Evolutionary conservation across 2,113 vertebrate species (phyloP).

Genomic region (Copsychus sechellarum): DNA sequence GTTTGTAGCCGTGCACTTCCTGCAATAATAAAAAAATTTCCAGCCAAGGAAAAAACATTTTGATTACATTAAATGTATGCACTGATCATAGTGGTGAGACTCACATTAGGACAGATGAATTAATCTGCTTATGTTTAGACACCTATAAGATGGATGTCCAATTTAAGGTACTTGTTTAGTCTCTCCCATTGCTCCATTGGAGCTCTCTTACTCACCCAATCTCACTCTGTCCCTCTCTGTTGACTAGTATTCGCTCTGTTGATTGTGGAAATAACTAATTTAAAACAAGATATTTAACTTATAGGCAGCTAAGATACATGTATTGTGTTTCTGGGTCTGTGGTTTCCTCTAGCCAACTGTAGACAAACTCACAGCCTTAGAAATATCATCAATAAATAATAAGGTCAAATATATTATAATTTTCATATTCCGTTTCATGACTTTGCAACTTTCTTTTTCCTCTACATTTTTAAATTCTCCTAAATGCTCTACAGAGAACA

Average conservation of each 20-base stretch:
- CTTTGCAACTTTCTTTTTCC: not conserved
- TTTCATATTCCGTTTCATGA: not conserved
- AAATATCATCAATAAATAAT: not conserved
- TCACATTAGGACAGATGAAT: not conserved
- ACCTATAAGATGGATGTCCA: not conserved
- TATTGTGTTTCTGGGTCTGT: not conserved
- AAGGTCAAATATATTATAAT: not conserved
- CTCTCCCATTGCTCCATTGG: not conserved
- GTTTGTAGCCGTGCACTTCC: not conserved
- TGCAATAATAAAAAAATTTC: not conserved
- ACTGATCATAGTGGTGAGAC: not conserved
- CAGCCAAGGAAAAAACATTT: not conserved
- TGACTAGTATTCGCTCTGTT: not conserved
- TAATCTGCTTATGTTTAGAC: not conserved
- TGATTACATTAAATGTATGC: not conserved
- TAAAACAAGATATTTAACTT: not conserved
- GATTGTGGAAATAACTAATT: not conserved
- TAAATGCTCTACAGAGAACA: not conserved
- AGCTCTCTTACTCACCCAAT: not conserved
- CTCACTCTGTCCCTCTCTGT: not conserved
- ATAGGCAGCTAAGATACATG: not conserved
- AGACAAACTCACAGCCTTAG: not conserved
- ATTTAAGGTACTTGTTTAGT: not conserved
- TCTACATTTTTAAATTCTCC: not conserved
- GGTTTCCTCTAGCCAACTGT: not conserved